Conservation (phyloP, 2,113 vertebrate species). For the Acrocephalus arundinaceus region DNA sequence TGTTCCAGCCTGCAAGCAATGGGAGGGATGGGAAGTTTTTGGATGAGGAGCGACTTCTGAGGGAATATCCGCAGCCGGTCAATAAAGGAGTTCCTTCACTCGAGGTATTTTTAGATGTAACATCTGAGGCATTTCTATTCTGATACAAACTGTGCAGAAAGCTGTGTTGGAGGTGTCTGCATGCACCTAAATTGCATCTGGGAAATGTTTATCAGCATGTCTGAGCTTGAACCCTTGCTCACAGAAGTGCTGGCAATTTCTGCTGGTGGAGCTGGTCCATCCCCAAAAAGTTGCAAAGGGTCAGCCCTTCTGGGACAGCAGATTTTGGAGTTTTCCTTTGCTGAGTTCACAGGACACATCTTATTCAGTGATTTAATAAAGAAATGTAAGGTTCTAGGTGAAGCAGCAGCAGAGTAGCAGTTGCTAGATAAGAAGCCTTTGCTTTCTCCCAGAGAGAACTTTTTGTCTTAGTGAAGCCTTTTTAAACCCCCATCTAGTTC, state of each 20-base stretch:
- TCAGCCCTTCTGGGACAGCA: background rate
- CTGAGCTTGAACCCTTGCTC: background rate
- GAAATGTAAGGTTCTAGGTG: background rate
- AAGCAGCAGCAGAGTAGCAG: background rate
- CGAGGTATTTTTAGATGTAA: slow-evolving; percentile 77
- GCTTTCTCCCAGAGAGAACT: background rate
- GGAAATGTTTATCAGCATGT: background rate
- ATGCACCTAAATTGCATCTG: background rate
- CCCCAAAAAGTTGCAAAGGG: background rate
- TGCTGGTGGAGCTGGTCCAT: background rate
- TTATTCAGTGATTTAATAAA: background rate
- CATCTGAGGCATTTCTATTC: background rate
- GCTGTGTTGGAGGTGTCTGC: background rate
- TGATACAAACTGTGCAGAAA: background rate
- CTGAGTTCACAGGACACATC: background rate
- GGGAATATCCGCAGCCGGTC: slow-evolving; percentile 88
- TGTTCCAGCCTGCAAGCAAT: slow-evolving; percentile 89
- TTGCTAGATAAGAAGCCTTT: background rate
- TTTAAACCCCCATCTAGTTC: background rate
- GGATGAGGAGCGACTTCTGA: slow-evolving; percentile 88
- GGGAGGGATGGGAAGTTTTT: slow-evolving; percentile 90
- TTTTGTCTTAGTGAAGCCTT: background rate
- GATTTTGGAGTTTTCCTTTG: background rate
- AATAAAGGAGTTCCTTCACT: slow-evolving; percentile 86
- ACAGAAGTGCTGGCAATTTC: background rate